These are phyloP conservation scores for Tenualosa ilisha DNA, from an alignment of 2,797 vertebrate species.

Conservation along the genomic window DNA sequence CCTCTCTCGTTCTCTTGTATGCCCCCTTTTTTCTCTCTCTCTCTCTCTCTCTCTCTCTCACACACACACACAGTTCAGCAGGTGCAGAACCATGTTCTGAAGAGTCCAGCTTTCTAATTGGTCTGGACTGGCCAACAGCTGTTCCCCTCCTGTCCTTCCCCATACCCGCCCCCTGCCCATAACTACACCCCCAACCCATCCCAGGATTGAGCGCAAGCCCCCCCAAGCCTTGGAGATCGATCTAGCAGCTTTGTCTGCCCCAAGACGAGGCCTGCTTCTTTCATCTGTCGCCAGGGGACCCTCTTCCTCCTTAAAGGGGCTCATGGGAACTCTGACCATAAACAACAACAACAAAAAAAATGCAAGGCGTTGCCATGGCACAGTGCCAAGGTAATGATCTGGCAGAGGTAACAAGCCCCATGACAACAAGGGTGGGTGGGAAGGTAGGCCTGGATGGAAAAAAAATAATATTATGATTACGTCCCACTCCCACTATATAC, in stretches of 20 bases:
- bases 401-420: slow-evolving; percentile 27
- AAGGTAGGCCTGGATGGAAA: background rate
- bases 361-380: slow-evolving; percentile 38
- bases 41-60: slow-evolving; percentile 54
- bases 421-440: background rate
- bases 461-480: background rate
- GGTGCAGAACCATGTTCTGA: slow-evolving; percentile 49
- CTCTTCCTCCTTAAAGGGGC: slow-evolving; percentile 33
- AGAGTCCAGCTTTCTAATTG: slow-evolving; percentile 72
- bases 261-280: slow-evolving; percentile 13
- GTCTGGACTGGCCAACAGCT: slow-evolving; percentile 75
- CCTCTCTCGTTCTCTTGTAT: slow-evolving; percentile 53
- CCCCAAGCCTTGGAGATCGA: slow-evolving; percentile 10
- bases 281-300: slow-evolving; percentile 44
- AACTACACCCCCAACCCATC: background rate
- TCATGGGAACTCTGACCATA: slow-evolving; percentile 42
- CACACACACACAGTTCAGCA: slow-evolving; percentile 70
- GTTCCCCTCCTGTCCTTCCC: slow-evolving; percentile 61
- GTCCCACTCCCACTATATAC: background rate
- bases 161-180: background rate
- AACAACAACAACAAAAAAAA: slow-evolving; percentile 38
- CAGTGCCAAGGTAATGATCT: background rate
- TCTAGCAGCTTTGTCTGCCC: slow-evolving; percentile 14
- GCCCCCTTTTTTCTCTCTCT: slow-evolving; percentile 48
- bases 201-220: background rate